Evolutionary conservation across 2,113 vertebrate species (phyloP), one percentile per base, ranked within the genome.

Genomic region (Microtus ochrogaster): DNA sequence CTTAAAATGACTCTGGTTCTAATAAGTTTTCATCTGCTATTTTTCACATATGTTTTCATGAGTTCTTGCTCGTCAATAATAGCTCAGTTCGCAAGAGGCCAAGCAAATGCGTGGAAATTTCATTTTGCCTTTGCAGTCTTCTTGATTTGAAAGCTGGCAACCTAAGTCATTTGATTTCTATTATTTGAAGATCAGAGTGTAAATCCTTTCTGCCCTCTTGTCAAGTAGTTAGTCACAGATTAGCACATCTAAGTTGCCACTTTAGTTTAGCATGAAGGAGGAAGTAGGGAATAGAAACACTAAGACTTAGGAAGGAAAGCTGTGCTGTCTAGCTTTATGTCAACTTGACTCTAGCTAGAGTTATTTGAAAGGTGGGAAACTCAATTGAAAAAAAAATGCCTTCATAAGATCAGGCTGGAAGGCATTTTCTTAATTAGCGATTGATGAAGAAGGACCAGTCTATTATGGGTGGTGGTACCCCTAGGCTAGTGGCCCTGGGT

Each of bases 191-290:
- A 96, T 91, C 92, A 95, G 96, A 88, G 97, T 86, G 94, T 91
- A 96, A 97, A 95, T 96, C 72, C 77, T 93, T 96, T 92, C 96
- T 96, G 88, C 28, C 87, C 79, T 22, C n/a, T 95, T 96, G 68
- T 96, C 94, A 97, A 98, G 96, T 97, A 97, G 92, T 96, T 97
- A 95, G 95, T 95, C 90, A 95, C 74, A 97, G 94, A 91, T 95
- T 96, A 94, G 78, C 94, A 90, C n/a, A 41, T 94, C 86, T 65
- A 86, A 88, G 47, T 91, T 89, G 92, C 89, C 68, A 36, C 85
- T 95, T 96, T 92, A 96, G 96, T 89, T 92, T 90, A 61, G 77
- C 21, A 41, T 65, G 44, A 36, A 91, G 47, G 47, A 92, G 41
- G 52, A 88, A 66, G 19, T 28, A 52, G 44, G n/a, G 49, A 49